Evolutionary conservation across 2,113 vertebrate species (phyloP), one percentile per base, ranked within the genome.

Genomic region (Callospermophilus lateralis): DNA sequence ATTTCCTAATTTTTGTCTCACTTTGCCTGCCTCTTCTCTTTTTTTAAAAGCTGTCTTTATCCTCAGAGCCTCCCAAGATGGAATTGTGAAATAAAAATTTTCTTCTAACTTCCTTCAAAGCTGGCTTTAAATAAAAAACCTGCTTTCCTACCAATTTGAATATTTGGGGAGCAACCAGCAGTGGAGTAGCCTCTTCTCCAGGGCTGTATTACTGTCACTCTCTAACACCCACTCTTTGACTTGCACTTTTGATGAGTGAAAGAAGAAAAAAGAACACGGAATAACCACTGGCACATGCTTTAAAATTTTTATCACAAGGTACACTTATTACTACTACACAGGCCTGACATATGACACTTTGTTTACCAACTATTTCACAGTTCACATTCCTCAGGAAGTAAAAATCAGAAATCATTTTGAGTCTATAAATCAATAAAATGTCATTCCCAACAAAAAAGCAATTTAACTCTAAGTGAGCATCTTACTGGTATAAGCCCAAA

Each of bases 381-480:
- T 73, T 72, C 51, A 42, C 7, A 11, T 42, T 28, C 58, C 61
- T 70, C n/a, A 76, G 32, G 81, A 91, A 42, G 34, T 93, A 63
- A 85, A 95, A 95, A 85, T 83, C 53, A 68, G 65, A 95, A 76
- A 81, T 55, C 37, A 6, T 70, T 32, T 76, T 73, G 77, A 67
- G 48, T 63, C 34, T 77, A 26, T 68, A 70, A 48, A 61, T 85
- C 89, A 79, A 37, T 87, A 67, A 89, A 76, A 37, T 13, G 11
- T 42, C 48, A 86, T 65, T 58, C 24, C 48, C 80, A 90, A 58
- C 32, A 53, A 78, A 94, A 68, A 91, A n/a, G 39, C 15, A 72
- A 89, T 76, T 81, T 84, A 89, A 79, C 37, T 93, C 8, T 42
- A 61, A 34, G 34, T 61, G 26, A 96, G 72, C 30, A 48, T 6